These are phyloP conservation scores for Scaptodrosophila latifasciaeformis DNA, from an alignment of 2,888 invertebrate genomes.

Conservation along the genomic window DNA sequence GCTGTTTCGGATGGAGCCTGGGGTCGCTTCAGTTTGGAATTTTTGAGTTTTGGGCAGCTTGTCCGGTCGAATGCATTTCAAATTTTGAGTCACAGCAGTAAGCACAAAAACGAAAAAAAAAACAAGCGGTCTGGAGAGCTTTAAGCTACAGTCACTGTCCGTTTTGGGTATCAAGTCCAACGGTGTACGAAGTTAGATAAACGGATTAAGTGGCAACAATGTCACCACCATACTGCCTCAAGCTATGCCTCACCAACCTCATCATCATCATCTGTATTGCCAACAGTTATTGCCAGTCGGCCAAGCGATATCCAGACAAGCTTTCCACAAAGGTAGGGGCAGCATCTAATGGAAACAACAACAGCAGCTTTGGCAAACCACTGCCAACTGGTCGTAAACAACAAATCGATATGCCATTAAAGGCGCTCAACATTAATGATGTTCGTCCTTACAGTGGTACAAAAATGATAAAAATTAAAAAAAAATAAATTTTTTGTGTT, in stretches of 20 bases:
- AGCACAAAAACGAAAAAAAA: constrained; percentile 36
- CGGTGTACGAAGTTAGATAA: constrained; percentile 75
- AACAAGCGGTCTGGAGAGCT: constrained; percentile 31
- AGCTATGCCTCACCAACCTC: background rate
- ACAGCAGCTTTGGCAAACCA: constrained; percentile 4
- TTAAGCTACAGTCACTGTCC: constrained; percentile 42
- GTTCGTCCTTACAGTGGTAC: background rate
- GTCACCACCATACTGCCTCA: constrained; percentile 24
- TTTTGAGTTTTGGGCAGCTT: constrained; percentile 38
- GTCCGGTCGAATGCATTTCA: constrained; percentile 62
- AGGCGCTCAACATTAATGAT: constrained; percentile 41
- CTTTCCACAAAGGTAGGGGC: background rate
- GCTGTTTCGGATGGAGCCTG: constrained; percentile 10
- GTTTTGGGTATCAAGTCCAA: constrained; percentile 69
- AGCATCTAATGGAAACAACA: background rate
- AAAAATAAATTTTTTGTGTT: background rate
- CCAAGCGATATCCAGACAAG: background rate
- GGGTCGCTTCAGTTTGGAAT: constrained; percentile 1
- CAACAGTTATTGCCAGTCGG: background rate
- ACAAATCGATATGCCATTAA: constrained; percentile 58
- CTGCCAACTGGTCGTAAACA: constrained; percentile 34
- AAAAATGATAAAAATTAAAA: background rate
- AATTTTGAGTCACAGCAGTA: constrained; percentile 39
- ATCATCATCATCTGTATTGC: background rate
- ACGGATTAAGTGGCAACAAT: constrained; percentile 73